A percentile compares a stretch with the other conserved stretches of the same genome.
phyloP scores from a whole-genome alignment of 2,797 vertebrate genomes.

The Phrynocephalus forsythii region DNA sequence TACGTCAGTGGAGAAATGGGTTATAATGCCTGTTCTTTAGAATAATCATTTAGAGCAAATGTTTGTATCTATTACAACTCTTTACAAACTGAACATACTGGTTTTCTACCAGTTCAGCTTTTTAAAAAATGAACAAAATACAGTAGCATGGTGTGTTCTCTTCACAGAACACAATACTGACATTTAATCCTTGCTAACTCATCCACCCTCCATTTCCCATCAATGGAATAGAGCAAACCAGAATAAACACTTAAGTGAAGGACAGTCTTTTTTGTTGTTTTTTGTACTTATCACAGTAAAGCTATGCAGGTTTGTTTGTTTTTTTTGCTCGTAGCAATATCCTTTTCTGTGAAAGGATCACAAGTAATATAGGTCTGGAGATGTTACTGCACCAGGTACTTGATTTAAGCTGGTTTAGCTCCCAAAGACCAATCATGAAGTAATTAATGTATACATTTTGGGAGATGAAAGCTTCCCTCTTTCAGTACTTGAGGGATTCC shows the following conservation, averaged over 20 bases:
- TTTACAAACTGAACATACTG: neutral
- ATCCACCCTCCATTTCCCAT: slow-evolving; percentile 31
- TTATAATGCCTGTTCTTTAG: no score
- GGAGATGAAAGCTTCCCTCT: no score
- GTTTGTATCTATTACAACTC: neutral
- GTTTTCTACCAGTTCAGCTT: neutral
- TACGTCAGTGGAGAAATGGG: no score
- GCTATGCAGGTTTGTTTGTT: no score
- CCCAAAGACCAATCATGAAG: no score
- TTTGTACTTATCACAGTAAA: slow-evolving; percentile 19
- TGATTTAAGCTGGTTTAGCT: no score
- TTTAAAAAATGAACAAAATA: neutral
- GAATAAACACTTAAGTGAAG: slow-evolving; percentile 40
- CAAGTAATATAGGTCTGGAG: neutral
- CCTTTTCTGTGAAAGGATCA: neutral
- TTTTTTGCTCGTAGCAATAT: neutral
- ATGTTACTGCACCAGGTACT: neutral
- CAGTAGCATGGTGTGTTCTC: neutral
- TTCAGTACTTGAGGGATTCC: no score
- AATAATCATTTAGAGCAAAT: no score
- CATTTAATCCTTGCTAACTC: slow-evolving; percentile 28
- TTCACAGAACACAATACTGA: slow-evolving; percentile 9
- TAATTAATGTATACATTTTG: no score
- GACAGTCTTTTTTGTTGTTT: slow-evolving; percentile 20
- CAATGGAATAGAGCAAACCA: slow-evolving; percentile 19